Percentiles rank a stretch among this genome's conserved stretches.
These are phyloP conservation scores for Characodon lateralis DNA, from an alignment of 2,797 vertebrate genomes.

Conservation along the genomic window DNA sequence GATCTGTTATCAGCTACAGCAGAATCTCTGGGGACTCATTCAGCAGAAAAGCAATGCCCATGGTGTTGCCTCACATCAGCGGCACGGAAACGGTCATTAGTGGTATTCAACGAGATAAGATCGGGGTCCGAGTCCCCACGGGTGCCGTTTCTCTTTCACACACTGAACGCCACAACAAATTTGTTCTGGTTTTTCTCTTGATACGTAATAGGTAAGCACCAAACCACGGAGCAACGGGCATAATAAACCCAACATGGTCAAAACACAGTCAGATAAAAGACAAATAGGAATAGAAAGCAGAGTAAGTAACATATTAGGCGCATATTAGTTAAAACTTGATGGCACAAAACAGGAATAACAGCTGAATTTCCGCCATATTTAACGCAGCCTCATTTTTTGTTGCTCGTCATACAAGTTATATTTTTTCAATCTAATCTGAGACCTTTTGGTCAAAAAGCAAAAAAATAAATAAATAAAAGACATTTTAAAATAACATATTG, in stretches of 20 bases:
- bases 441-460: not conserved
- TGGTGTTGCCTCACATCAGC: slow-evolving; percentile 35
- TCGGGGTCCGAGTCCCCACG: slow-evolving; percentile 30
- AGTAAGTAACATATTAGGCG: not conserved
- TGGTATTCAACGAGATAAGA: slow-evolving; percentile 40
- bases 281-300: not conserved
- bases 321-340: not conserved
- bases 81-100: slow-evolving; percentile 49
- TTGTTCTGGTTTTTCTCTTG: not conserved
- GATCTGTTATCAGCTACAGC: slow-evolving; percentile 80
- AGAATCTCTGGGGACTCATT: slow-evolving; percentile 59
- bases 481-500: not conserved
- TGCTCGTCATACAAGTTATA: not conserved
- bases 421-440: not conserved
- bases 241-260: not conserved
- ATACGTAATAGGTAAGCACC: not conserved
- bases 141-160: slow-evolving; percentile 20
- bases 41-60: slow-evolving; percentile 51
- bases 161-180: not conserved
- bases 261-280: not conserved
- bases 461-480: not conserved
- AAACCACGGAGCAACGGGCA: not conserved
- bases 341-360: not conserved
- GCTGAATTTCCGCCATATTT: not conserved
- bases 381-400: not conserved